Evolutionary conservation across 2,113 vertebrate species (phyloP), one percentile per base, ranked within the genome.

Genomic region (Sinocyclocheilus anshuiensis): DNA sequence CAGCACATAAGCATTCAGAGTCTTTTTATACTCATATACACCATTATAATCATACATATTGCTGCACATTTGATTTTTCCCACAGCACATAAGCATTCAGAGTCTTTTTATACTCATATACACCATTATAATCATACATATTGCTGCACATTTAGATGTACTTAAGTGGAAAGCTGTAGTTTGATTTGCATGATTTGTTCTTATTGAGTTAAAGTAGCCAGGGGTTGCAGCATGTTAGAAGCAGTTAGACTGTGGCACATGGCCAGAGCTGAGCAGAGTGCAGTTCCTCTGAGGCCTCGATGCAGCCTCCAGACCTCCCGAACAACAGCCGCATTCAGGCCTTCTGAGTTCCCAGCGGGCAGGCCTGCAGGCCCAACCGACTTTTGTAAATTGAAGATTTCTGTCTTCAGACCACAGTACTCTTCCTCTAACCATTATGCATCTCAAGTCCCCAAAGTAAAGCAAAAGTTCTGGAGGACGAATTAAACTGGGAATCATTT

Each of bases 251-350:
- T 39, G 50, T 84, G 67, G 82, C 82, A 59, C 50, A 74, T 72
- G 69, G 67, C 69, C 82, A 75, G 65, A 83, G 18, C 42, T 55
- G 24, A 83, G 69, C 53, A 74, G 20, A 84, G 48, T 16, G 65
- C 18, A 55, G 69, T 57, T 84, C 50, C 82, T 84, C 69, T 84
- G 82, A 75, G 69, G 39, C 8, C 53, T 79, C 63, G 39, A 22
- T 12, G 2, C 55, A 78, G 65, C 65, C 81, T 50, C 53, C 72
- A 77, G 87, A 81, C 50, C n/a, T 57, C n/a, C 76, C 84, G 53
- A 86, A 86, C 85, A 86, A 86, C 57, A 84, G 53, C 85, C 57
- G 67, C 45, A 86, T 88, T 88, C 84, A 88, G 87, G 15, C 81
- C 26, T 74, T 16, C 65, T 29, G 65, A 50, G 36, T 24, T 65